Conservation (phyloP, 2,888 invertebrate species). For the Buathra laborator region DNA sequence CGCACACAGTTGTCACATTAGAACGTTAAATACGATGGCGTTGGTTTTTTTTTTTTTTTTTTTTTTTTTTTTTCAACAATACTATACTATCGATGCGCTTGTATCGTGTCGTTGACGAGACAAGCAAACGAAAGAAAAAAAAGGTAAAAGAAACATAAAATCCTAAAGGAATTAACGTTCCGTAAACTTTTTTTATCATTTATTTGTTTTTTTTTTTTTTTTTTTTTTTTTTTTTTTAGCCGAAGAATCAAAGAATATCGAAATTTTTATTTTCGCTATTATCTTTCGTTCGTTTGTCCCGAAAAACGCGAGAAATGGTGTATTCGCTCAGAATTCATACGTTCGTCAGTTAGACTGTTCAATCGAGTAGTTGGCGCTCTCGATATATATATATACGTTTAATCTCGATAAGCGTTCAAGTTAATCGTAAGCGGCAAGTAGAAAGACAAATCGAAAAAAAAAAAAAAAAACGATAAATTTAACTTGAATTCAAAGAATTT, state of each 20-base stretch:
- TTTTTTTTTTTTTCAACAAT: background rate
- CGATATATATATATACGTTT: background rate
- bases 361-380: background rate
- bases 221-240: background rate
- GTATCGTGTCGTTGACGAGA: constrained; percentile 28
- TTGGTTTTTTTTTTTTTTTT: constrained; percentile 5
- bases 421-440: constrained; percentile 35
- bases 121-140: constrained; percentile 11
- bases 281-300: constrained; percentile 6
- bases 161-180: background rate
- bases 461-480: background rate
- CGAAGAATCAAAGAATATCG: background rate
- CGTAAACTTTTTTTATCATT: constrained; percentile 2
- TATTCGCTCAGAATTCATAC: background rate
- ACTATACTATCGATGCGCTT: constrained; percentile 36
- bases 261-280: background rate
- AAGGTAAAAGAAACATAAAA: constrained; percentile 28
- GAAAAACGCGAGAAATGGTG: background rate
- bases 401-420: constrained; percentile 34
- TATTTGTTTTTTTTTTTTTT: background rate
- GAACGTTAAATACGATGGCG: constrained; percentile 47
- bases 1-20: constrained; percentile 57
- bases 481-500: background rate
- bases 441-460: constrained; percentile 6
- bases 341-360: constrained; percentile 19